Conservation (phyloP, 2,113 vertebrate genomes). For the Sialia sialis region DNA sequence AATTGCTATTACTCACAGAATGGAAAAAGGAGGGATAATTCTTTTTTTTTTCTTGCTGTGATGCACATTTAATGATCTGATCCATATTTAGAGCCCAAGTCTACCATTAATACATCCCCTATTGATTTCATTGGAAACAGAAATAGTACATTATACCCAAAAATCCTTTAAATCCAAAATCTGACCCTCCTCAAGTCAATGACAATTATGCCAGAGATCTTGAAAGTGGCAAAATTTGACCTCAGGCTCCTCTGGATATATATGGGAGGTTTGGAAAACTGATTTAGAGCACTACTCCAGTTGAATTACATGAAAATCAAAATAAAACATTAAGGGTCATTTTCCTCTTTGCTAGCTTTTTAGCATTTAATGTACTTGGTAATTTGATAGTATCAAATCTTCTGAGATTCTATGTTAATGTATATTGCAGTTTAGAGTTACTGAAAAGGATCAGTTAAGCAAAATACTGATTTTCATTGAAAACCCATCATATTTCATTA, state of each 20-base stretch:
- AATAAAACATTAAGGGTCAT: background rate
- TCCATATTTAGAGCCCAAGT: background rate
- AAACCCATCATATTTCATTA: background rate
- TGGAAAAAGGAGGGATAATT: background rate
- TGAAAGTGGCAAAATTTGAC: background rate
- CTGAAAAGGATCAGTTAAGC: background rate
- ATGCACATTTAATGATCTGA: background rate
- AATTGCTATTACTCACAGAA: background rate
- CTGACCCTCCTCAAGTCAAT: background rate
- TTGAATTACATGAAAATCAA: background rate
- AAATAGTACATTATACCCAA: background rate
- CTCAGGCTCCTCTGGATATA: background rate
- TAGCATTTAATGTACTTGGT: background rate
- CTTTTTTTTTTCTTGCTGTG: background rate
- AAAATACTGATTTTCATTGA: background rate
- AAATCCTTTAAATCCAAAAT: background rate
- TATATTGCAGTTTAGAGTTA: background rate
- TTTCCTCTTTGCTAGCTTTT: background rate
- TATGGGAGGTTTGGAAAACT: background rate
- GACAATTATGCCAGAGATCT: background rate
- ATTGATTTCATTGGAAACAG: background rate
- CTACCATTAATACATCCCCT: background rate
- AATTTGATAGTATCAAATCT: background rate
- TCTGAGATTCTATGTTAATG: background rate
- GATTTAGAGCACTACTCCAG: background rate